Evolutionary conservation across 2,113 vertebrate genomes (phyloP), one percentile per base, ranked within the genome.

Genomic region (Athene cunicularia): DNA sequence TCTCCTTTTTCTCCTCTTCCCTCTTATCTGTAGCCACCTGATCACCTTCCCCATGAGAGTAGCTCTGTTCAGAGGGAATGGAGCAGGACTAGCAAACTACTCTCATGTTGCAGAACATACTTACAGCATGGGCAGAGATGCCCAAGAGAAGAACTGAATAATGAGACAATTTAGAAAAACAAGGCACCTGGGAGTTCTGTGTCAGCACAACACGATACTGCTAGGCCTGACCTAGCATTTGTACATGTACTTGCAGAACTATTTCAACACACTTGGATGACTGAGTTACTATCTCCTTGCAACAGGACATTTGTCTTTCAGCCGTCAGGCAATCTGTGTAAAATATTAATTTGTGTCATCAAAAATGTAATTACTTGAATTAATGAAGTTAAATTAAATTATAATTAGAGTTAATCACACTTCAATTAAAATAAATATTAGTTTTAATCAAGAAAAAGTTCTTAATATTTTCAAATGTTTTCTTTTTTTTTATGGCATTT

Each of bases 1-100:
- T 23, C 39, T 79, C 41, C 27, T 60, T 76, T 90, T 56, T n/a
- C n/a, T 88, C 23, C 14, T 83, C n/a, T 73, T 80, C 19, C 33
- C 16, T 75, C 32, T 53, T 13, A 67, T 32, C 30, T 0, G 0
- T 5, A 49, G 23, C 45, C 23, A 55, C 30, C 9, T 1, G 2
- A 41, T 30, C n/a, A 12, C n/a, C 6, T 86, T 8, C 33, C 5
- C 16, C 43, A 7, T 21, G 75, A 43, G 5, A 35, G 9, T 26
- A 72, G 8, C 33, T 80, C 67, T 64, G 12, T 70, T 72, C 24
- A 14, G 8, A 74, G 9, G 12, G 41, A 72, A 27, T 8, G 14
- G 19, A 86, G 26, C 21, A 58, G 50, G 53, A 64, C 45, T 20
- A 59, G 47, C 16, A 84, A 72, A 33, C 17, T 39, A 17, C 23